Conservation (phyloP, 2,888 invertebrate genomes). For the Stenotaenia linearis region DNA sequence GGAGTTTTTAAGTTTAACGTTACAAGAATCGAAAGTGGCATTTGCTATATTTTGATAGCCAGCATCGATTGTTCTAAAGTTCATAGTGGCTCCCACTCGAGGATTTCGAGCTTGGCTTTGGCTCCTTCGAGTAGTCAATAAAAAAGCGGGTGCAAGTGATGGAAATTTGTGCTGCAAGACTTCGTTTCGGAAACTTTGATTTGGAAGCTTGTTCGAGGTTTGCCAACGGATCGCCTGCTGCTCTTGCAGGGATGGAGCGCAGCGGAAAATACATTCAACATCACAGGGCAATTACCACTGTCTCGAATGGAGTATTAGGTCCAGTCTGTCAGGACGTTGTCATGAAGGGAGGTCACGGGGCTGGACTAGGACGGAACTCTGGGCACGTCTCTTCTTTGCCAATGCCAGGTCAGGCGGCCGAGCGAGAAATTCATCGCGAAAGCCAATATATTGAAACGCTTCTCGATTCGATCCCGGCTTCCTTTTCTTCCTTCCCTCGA, state of each 20-base stretch:
- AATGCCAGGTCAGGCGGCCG: conserved; percentile 29
- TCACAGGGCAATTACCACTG: background rate
- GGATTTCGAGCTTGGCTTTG: background rate
- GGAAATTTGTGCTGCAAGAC: background rate
- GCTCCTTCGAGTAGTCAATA: background rate
- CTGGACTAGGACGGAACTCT: background rate
- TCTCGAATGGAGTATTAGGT: background rate
- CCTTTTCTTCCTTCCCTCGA: background rate
- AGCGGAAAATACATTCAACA: background rate
- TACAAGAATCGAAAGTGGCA: background rate
- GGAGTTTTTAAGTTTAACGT: background rate
- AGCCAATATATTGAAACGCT: conserved; percentile 32
- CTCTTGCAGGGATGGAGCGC: background rate
- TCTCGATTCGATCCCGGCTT: background rate
- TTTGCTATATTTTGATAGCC: background rate
- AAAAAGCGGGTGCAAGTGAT: background rate
- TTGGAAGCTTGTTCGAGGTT: background rate
- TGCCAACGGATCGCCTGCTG: background rate
- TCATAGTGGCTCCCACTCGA: background rate
- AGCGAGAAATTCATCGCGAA: conserved; percentile 31
- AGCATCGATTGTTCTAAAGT: background rate
- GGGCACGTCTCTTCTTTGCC: background rate
- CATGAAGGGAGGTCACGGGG: background rate
- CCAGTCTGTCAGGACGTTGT: background rate
- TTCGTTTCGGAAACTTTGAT: background rate